Evolutionary conservation across 1,140 invertebrate genomes (phyloP), one percentile per base, ranked within the genome.

Genomic region (Orchestia grillus): DNA sequence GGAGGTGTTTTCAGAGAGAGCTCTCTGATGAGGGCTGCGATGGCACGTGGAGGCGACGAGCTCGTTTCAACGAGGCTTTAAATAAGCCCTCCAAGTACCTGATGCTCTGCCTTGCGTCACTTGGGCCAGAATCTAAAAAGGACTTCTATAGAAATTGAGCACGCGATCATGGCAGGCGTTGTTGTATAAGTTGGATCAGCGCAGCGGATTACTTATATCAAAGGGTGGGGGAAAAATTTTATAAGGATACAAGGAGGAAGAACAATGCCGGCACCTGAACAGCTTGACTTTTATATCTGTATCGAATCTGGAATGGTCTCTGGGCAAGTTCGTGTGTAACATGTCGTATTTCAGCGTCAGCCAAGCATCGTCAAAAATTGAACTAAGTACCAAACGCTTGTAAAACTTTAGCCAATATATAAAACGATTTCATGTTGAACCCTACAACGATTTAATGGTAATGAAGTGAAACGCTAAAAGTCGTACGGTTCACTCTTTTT

Each of bases 51-150:
- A 47, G 43, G 47, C 47, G 92, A 94, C 44, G 92, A 19, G 40
- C 16, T n/a, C 92, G 40, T 94, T 94, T 94, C 92, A 44, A 90
- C n/a, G n/a, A 44, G 88, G n/a, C 88, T 90, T 90, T 90, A 90
- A 90, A 90, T 90, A 41, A 90, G 43, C n/a, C 41, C 88, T 90
- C 41, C 88, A 42, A 77, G 62, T 77, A 77, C 62, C 62, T 77
- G 62, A 90, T 28, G 88, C 28, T 90, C 88, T 42, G 28, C 4
- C 88, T 44, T 28, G 88, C 88, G 6, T 42, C 88, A 90, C 42
- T 90, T 42, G 0, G 11, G 28, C 42, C 11, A 90, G 42, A 42
- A 90, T 42, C n/a, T 90, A 42, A 44, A 42, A 44, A 90, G 88
- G 88, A 90, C 36, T 28, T 90, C 88, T 42, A 15, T 90, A 42